Evolutionary conservation across 2,888 invertebrate genomes (phyloP), one percentile per base, ranked within the genome.

Genomic region (Dasysyrphus albostriatus): DNA sequence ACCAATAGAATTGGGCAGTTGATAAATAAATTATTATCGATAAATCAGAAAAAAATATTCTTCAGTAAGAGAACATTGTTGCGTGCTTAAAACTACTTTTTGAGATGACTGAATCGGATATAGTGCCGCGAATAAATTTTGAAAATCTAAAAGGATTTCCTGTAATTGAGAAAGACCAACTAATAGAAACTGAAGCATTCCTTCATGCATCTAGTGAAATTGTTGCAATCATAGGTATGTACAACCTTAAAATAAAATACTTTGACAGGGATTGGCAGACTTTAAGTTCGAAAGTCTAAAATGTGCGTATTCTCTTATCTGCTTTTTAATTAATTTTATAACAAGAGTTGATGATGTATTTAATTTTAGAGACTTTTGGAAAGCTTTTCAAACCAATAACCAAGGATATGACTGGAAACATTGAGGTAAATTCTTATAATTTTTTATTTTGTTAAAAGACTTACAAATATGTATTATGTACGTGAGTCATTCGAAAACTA

Each of bases 321-420:
- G 9, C 5, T 39, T 29, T 16, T 44, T 29, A 0, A 63, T 29
- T 44, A 9, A 63, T 24, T 44, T 42, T 14, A 29, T 42, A 42
- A 42, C n/a, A 9, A 14, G 32, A 32, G 70, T 3, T 16, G 37
- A 59, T 59, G 44, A 34, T 63, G 54, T 24, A 32, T 80, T 42
- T 2, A 3, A 75, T 94, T 42, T 88, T 93, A 96, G 96, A 96
- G 90, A 94, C 94, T 89, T 95, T 97, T 90, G 97, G 97, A 69
- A 95, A 95, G 92, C 93, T 95, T 16, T 96, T 96, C 92, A 93
- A 95, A 59, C 96, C 96, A 34, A 95, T 97, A 51, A 95, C 95
- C 89, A 94, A 94, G 92, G 97, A 97, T 90, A 96, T 97, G 94
- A 94, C 95, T 92, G 95, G 95, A 89, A 97, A 97, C 92, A 95